These are phyloP conservation scores for Hyla sarda DNA, from an alignment of 2,113 vertebrate species.

Conservation along the genomic window DNA sequence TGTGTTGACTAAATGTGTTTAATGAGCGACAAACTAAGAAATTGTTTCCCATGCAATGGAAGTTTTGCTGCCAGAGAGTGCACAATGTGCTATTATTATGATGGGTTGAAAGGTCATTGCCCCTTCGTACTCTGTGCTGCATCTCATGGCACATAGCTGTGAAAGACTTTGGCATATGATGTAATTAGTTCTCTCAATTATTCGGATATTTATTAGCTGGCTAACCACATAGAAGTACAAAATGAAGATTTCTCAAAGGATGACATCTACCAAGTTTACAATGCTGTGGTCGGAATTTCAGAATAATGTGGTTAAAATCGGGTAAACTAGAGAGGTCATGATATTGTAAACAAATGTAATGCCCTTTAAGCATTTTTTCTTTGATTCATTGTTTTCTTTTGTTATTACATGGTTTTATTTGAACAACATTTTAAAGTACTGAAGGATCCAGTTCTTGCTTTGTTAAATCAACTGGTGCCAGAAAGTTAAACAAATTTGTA, in stretches of 20 bases:
- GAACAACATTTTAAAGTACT: neutral
- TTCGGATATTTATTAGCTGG: neutral
- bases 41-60: slow-evolving; percentile 21
- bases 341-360: neutral
- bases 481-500: too few species aligned
- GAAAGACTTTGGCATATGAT: slow-evolving; percentile 40
- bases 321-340: neutral
- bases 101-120: slow-evolving; percentile 29
- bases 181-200: neutral
- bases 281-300: neutral
- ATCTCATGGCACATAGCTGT: neutral
- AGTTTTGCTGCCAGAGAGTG: neutral
- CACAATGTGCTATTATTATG: slow-evolving; percentile 36
- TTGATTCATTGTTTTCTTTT: neutral
- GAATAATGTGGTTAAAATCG: neutral
- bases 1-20: slow-evolving; percentile 16
- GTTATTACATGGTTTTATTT: neutral
- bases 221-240: neutral
- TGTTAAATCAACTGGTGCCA: too few species aligned
- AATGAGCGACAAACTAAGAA: slow-evolving; percentile 2
- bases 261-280: neutral
- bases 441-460: too few species aligned
- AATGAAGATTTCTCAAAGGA: neutral
- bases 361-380: neutral
- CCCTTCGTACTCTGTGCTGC: neutral